Base-by-base conservation (phyloP, 2,113 vertebrate species). In the Thalassarche chlororhynchos region DNA sequence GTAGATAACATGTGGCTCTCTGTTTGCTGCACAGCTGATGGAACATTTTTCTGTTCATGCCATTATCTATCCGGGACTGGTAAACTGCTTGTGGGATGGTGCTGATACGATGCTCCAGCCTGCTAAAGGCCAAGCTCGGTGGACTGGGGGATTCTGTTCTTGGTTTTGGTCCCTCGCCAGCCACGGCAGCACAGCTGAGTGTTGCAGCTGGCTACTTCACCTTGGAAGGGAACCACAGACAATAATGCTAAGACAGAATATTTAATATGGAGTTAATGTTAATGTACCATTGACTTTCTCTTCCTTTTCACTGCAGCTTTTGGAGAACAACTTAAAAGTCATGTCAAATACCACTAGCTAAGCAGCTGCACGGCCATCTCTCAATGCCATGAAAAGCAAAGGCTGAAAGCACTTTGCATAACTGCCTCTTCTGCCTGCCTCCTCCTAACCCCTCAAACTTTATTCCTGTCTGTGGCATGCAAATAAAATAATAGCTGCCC, bases 241-340 rank as follows among this genome's bases (percentile, higher is more conserved):
- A 18, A 13, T 57, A 15, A 69, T 21, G 28, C 71, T 89, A 79
- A 69, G 54, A 51, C 31, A 74, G 47, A 70, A 42, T 90, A 78
- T 94, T 87, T 77, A 80, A n/a, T 77, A 11, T 13, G 8, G 32
- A 62, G 40, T 84, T 94, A 93, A 65, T 89, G 40, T 84, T 94
- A 93, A 65, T 89, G 52, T 15, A 32, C 69, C 10, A 5, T 17
- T 90, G 84, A 32, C 44, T 91, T 96, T 44, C 38, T 87, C 52
- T 93, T 95, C 62, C 49, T 70, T 91, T 80, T 93, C 82, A n/a
- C 70, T 88, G 58, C 57, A 83, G 14, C n/a, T 90, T 93, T 91
- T 96, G 81, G 81, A 91, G 84, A 83, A n/a, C 42, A 68, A 8
- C 26, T n/a, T 64, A 19, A 66, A 90, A 87, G n/a, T 89, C 55